These are phyloP conservation scores for Megalops cyprinoides DNA, from an alignment of 2,797 vertebrate genomes.

Conservation along the genomic window DNA sequence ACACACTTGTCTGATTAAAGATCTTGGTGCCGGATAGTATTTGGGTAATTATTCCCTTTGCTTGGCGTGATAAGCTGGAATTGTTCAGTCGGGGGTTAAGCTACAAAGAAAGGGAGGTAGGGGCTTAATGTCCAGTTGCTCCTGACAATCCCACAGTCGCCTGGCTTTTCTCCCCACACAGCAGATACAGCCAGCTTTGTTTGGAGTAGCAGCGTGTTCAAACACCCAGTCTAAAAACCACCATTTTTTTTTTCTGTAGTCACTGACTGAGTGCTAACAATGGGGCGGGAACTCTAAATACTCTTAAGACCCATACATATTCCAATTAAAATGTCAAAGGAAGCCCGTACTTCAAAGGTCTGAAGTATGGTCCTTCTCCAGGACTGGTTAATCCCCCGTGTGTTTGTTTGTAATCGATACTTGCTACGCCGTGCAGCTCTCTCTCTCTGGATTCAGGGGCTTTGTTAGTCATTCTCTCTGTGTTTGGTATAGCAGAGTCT, in stretches of 20 bases:
- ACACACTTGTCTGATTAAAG: constrained; percentile 76
- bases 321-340: constrained; percentile 31
- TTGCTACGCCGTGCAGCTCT: constrained; percentile 53
- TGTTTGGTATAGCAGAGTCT: constrained; percentile 46
- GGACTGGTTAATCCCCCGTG: constrained; percentile 70
- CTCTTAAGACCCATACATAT: constrained; percentile 20
- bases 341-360: constrained; percentile 26
- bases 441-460: constrained; percentile 69
- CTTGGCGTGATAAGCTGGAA: constrained; percentile 72
- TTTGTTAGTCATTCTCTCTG: constrained; percentile 59
- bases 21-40: constrained; percentile 72
- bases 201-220: constrained; percentile 59
- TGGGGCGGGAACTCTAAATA: constrained; percentile 31
- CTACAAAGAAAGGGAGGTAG: constrained; percentile 64
- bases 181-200: constrained; percentile 51
- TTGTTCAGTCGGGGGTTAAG: constrained; percentile 68
- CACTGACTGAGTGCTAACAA: constrained; percentile 66
- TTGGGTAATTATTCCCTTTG: constrained; percentile 77
- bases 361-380: constrained; percentile 64
- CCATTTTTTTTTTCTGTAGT: constrained; percentile 58
- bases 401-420: constrained; percentile 79
- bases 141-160: constrained; percentile 65
- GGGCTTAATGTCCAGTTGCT: constrained; percentile 64
- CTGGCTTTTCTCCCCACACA: constrained; percentile 57
- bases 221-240: constrained; percentile 59